Evolutionary conservation across 35 echinoderm and acorn worm genomes (phyloP), one percentile per base, ranked within the genome.

Genomic region (Eucidaris tribuloides): DNA sequence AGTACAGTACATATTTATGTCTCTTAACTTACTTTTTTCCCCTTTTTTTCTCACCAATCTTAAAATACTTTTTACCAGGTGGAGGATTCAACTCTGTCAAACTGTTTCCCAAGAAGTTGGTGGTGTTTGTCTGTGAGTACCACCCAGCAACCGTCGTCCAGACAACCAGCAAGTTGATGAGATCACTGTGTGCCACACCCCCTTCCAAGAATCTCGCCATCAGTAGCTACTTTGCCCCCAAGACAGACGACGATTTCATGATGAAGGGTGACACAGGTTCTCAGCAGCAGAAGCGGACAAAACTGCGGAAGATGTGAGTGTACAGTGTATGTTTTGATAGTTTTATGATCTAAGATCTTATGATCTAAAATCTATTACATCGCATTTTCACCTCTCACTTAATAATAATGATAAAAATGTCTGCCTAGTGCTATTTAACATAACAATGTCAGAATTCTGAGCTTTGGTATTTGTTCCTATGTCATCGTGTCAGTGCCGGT

Each of bases 241-340:
- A 46, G 20, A 42, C 42, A 0, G 42, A 44, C 52, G 38, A 41
- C 13, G 79, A 58, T 18, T 27, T 40, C 9, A 43, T 27, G 1
- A 57, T 34, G 9, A 24, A 13, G 17, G 19, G 23, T 4, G 41
- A 17, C 19, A 84, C 62, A 1, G 42, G 33, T 11, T 84, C 82
- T 1, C 61, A 60, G 18, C 36, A 25, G 9, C 44, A 57, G 63
- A 84, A 84, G 62, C 44, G 45, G 27, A 45, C 44, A n/a, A 84
- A 84, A 65, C 39, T 84, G 42, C 66, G 49, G 82, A 84, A 36
- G 48, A 65, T 84, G 82, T 84, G 39, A 84, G 82, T 62, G 33
- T n/a, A n/a, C n/a, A n/a, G n/a, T n/a, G n/a, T n/a, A n/a, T n/a
- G n/a, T n/a, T n/a, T n/a, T n/a, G n/a, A n/a, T n/a, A n/a, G n/a